phyloP scores from a whole-genome alignment of 2,113 vertebrate species.

The Carlito syrichta region DNA sequence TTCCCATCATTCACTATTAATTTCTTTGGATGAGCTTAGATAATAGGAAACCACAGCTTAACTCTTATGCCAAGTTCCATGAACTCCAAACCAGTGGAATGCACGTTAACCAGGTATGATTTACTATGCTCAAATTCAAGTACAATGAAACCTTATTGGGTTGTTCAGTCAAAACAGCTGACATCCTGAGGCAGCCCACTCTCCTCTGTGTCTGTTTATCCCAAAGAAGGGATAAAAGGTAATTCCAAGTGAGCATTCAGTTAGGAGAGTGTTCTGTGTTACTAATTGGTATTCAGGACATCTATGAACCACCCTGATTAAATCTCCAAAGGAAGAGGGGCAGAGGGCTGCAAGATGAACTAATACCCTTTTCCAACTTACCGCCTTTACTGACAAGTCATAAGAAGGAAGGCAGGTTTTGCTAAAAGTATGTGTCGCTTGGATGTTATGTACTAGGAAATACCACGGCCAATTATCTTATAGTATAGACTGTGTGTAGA shows the following conservation, averaged over 20 bases:
- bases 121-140: not conserved
- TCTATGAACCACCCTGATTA: not conserved
- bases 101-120: not conserved
- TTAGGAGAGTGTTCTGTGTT: not conserved
- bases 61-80: not conserved
- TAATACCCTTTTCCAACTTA: not conserved
- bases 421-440: not conserved
- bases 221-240: not conserved
- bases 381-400: not conserved
- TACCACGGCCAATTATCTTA: not conserved
- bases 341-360: not conserved
- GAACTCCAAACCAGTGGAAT: not conserved
- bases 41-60: not conserved
- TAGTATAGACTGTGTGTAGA: not conserved
- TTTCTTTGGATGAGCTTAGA: not conserved
- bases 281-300: not conserved
- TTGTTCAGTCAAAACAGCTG: not conserved
- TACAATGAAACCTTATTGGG: not conserved
- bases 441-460: not conserved
- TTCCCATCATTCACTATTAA: not conserved
- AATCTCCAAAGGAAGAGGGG: not conserved
- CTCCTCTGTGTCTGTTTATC: not conserved
- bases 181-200: not conserved
- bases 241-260: not conserved
- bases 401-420: not conserved